phyloP scores from a whole-genome alignment of 2,888 invertebrate genomes.

The Molorchus minor region DNA sequence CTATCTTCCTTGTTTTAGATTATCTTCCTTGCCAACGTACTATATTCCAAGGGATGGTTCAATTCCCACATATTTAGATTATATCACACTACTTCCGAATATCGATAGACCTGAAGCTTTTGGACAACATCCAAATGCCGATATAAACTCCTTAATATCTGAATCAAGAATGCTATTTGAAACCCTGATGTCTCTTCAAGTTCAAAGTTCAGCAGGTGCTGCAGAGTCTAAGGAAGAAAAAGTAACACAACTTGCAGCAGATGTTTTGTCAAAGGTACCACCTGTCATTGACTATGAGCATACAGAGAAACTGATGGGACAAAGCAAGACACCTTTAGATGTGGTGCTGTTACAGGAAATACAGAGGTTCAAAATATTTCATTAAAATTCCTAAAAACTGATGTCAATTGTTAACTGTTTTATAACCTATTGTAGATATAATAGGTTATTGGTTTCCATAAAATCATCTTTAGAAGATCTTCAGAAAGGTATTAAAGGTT shows the following conservation, averaged over 20 bases:
- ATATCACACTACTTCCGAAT: conserved; percentile 78
- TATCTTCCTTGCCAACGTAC: conserved; percentile 79
- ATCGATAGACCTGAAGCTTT: conserved; percentile 87
- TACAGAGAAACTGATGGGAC: conserved; percentile 78
- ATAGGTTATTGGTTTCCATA: conserved; percentile 68
- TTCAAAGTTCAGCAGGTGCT: conserved; percentile 67
- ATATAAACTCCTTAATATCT: conserved; percentile 85
- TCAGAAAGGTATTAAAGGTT: conserved; percentile 83
- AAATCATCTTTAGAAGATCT: conserved; percentile 71
- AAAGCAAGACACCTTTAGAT: conserved; percentile 79
- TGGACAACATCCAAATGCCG: conserved; percentile 90
- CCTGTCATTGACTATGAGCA: conserved; percentile 78
- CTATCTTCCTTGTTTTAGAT: conserved; percentile 60
- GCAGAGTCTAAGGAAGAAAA: conserved; percentile 75
- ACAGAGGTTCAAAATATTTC: conserved; percentile 52
- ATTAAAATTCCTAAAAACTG: too few species aligned
- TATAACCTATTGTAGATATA: too few species aligned
- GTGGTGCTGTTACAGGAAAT: conserved; percentile 87
- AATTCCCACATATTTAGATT: conserved; percentile 82
- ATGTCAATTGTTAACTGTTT: too few species aligned
- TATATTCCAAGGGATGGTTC: conserved; percentile 86
- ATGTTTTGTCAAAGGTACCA: conserved; percentile 79
- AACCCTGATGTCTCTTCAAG: conserved; percentile 80
- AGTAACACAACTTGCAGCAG: conserved; percentile 73
- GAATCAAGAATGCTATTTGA: conserved; percentile 81